phyloP scores from a whole-genome alignment of 2,797 vertebrate genomes.

The Manis javanica region DNA sequence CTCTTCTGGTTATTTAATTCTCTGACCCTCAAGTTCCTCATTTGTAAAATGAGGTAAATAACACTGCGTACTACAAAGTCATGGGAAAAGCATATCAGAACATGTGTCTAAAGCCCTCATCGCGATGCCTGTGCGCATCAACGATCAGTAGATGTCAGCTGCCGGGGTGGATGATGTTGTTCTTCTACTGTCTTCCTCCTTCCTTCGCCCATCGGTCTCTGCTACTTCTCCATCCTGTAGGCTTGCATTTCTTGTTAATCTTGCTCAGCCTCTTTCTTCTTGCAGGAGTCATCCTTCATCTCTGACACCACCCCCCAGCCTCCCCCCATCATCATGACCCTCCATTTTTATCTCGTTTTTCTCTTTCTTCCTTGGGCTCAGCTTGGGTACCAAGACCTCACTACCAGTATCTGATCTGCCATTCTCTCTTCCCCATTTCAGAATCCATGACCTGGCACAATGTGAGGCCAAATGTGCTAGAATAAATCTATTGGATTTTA shows the following conservation, averaged over 20 bases:
- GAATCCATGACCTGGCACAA: not conserved
- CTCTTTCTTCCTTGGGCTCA: not conserved
- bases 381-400: not conserved
- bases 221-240: not conserved
- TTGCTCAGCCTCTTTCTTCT: not conserved
- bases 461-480: not conserved
- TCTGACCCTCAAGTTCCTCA: constrained; percentile 23
- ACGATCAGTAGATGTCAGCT: not conserved
- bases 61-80: not conserved
- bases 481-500: not conserved
- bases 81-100: not conserved
- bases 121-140: not conserved
- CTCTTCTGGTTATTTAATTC: not conserved
- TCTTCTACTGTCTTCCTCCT: not conserved
- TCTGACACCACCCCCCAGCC: not conserved
- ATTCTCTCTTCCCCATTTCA: not conserved
- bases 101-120: not conserved
- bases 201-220: not conserved
- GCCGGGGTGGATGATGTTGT: not conserved
- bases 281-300: not conserved
- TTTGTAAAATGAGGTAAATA: constrained; percentile 1
- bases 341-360: not conserved
- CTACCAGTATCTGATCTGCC: not conserved
- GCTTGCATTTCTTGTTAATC: not conserved
- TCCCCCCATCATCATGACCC: not conserved